Evolutionary conservation across 37 sponge, comb jelly and placozoan genomes (phyloP), one percentile per base, ranked within the genome.

Genomic region (Hexactinellida sp.): DNA sequence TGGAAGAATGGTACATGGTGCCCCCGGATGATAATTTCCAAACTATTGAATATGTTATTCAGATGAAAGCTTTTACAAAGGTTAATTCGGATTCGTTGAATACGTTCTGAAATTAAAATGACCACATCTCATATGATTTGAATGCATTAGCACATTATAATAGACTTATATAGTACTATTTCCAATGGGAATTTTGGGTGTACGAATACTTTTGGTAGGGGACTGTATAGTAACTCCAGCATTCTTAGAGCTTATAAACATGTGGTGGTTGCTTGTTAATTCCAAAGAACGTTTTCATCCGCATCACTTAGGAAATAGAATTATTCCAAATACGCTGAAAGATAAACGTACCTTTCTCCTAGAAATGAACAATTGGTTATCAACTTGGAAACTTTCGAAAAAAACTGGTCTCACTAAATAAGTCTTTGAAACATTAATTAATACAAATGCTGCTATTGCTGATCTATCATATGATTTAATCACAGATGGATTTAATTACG

Each of bases 171-270:
- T n/a, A n/a, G n/a, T n/a, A n/a, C n/a, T n/a, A n/a, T n/a, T n/a
- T n/a, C n/a, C n/a, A n/a, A n/a, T n/a, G n/a, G n/a, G n/a, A n/a
- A n/a, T n/a, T n/a, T n/a, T n/a, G n/a, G n/a, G n/a, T n/a, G n/a
- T n/a, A n/a, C n/a, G n/a, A n/a, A n/a, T n/a, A n/a, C n/a, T n/a
- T n/a, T n/a, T n/a, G n/a, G n/a, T n/a, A n/a, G n/a, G n/a, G n/a
- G n/a, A n/a, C n/a, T n/a, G 52, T 63, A 63, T 25, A 32, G 76
- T 63, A 63, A 63, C 76, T 63, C 76, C 76, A 25, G 76, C 76
- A 63, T 63, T 63, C 34, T 63, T 63, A 63, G 76, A 63, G 76
- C 76, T 63, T 23, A 63, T 63, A 63, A 63, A 63, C 34, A 23
- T 63, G 76, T 63, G 76, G 76, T 63, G 76, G 76, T 28, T 63